Conservation (phyloP, 1,140 invertebrate genomes). For the Diplogasteroides magnus region DNA sequence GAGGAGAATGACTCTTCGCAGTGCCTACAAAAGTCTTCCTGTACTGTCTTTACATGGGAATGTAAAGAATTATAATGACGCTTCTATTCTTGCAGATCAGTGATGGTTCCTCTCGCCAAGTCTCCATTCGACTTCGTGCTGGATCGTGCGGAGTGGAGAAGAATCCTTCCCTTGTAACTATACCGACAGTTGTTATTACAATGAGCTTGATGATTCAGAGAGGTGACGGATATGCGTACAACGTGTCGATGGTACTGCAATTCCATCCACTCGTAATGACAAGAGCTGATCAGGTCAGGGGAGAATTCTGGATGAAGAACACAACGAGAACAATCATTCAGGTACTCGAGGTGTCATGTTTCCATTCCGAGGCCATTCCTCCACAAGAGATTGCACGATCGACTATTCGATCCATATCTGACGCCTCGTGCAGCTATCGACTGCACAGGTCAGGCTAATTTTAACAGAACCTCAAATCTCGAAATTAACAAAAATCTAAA, state of each 20-base stretch:
- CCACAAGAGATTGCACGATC: constrained; percentile 35
- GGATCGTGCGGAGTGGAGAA: constrained; percentile 49
- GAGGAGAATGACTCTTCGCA: no score
- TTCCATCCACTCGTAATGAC: constrained; percentile 54
- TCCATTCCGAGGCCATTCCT: constrained; percentile 37
- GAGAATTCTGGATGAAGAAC: background rate
- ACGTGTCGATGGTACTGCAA: constrained; percentile 53
- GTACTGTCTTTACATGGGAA: no score
- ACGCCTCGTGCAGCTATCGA: constrained; percentile 41
- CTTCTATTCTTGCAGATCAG: constrained; percentile 20
- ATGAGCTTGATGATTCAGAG: constrained; percentile 30
- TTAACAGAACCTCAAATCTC: background rate
- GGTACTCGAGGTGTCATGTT: constrained; percentile 37
- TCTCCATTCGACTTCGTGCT: constrained; percentile 46
- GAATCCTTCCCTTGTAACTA: constrained; percentile 37
- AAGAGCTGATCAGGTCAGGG: constrained; percentile 41
- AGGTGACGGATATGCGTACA: constrained; percentile 48
- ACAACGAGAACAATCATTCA: constrained; percentile 12
- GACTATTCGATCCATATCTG: constrained; percentile 33
- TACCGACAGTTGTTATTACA: background rate
- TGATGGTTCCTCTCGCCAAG: constrained; percentile 35
- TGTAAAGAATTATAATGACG: no score
- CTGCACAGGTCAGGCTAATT: constrained; percentile 33
- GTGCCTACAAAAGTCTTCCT: no score
- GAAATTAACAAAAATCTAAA: no score